Evolutionary conservation across 2,888 invertebrate species (phyloP).

Genomic region (Yponomeuta evonymella): DNA sequence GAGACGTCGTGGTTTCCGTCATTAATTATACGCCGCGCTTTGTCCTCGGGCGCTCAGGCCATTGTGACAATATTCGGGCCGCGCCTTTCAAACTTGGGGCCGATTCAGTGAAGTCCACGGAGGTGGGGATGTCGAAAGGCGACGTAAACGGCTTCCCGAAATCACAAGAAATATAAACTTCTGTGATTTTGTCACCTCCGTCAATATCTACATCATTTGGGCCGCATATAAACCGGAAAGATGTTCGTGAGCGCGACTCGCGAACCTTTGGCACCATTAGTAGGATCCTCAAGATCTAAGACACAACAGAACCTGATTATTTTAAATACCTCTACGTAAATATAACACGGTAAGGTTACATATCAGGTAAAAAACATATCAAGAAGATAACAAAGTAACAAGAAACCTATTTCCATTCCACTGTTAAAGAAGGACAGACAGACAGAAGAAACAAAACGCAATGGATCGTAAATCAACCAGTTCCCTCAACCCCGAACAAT

Average conservation of each 20-base stretch:
- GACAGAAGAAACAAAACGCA: background rate
- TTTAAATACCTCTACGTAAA: no score
- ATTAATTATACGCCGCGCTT: slow-evolving; percentile 72
- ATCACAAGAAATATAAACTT: background rate
- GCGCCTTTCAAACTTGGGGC: slow-evolving; percentile 50
- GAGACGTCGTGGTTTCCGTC: slow-evolving; percentile 65
- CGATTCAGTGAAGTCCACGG: slow-evolving; percentile 1
- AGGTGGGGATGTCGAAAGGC: background rate
- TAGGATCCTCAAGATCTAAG: no score
- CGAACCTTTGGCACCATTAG: no score
- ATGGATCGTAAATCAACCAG: background rate
- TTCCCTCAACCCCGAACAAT: slow-evolving; percentile 38
- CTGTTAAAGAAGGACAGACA: background rate
- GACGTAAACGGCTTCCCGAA: background rate
- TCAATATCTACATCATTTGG: no score
- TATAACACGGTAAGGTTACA: no score
- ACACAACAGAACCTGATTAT: no score
- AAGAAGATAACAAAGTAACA: background rate
- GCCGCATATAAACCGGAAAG: no score
- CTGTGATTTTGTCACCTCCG: no score
- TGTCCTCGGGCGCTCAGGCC: slow-evolving; percentile 59
- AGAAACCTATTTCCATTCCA: background rate
- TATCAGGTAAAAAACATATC: no score
- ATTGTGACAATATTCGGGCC: slow-evolving; percentile 74
- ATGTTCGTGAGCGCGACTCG: no score